Conservation (phyloP, 2,113 vertebrate genomes). For the Eidolon helvum region DNA sequence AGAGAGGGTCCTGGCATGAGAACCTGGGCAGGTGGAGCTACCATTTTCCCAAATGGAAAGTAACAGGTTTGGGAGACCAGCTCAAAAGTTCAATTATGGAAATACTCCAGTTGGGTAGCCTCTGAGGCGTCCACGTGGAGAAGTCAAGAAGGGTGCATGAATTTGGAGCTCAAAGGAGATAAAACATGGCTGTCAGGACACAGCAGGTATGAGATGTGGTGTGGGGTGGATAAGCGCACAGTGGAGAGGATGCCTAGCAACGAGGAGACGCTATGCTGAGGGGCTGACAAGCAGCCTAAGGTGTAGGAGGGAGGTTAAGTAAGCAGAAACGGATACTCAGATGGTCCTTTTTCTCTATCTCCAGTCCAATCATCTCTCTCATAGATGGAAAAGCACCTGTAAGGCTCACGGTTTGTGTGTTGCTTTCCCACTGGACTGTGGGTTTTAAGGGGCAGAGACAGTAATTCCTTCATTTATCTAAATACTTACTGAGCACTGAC, state of each 20-base stretch:
- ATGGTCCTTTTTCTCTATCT: no score
- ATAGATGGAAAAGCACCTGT: background rate
- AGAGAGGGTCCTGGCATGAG: background rate
- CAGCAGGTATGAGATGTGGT: background rate
- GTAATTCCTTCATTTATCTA: background rate
- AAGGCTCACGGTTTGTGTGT: no score
- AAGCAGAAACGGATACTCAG: background rate
- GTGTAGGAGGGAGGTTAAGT: background rate
- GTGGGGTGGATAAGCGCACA: background rate
- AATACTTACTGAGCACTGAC: background rate
- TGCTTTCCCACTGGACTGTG: no score
- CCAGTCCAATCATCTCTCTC: background rate
- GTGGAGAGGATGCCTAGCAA: no score
- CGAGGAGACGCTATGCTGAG: background rate
- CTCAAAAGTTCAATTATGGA: background rate
- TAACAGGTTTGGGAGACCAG: background rate
- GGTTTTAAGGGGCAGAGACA: background rate
- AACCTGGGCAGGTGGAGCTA: background rate
- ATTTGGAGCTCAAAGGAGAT: background rate
- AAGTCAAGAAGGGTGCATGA: background rate
- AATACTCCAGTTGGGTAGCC: background rate
- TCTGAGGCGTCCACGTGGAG: rapidly evolving
- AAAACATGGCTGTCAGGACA: background rate
- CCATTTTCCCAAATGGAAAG: background rate
- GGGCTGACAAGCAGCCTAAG: background rate